A percentile compares a stretch with the other conserved stretches of the same genome.
Evolutionary conservation across 2,113 vertebrate species (phyloP).

Genomic region (Muscicapa adusta): DNA sequence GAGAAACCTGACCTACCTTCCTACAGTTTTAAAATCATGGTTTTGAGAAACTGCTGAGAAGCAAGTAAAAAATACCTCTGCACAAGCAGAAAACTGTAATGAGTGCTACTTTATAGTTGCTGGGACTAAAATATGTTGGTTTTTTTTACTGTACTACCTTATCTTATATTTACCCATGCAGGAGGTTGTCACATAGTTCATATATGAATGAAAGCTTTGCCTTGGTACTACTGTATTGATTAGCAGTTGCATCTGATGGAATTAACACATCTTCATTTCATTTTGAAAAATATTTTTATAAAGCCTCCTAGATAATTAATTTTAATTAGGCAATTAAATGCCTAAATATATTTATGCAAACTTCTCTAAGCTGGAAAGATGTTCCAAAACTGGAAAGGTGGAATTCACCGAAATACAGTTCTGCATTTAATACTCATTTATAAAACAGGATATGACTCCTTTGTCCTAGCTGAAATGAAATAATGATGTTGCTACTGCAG

Average conservation of each 20-base stretch:
- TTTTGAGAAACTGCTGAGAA: not conserved
- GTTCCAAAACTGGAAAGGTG: not conserved
- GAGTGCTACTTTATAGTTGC: not conserved
- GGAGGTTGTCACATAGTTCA: not conserved
- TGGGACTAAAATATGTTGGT: not conserved
- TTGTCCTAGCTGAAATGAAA: not conserved
- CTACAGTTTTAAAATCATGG: not conserved
- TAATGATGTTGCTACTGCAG: not conserved
- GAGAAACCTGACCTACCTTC: constrained; percentile 37
- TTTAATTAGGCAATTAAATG: not conserved
- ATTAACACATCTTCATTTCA: not conserved
- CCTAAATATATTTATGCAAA: not conserved
- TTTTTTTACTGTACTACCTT: not conserved
- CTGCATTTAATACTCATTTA: not conserved
- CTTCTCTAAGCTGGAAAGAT: not conserved
- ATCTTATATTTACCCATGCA: not conserved
- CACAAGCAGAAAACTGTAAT: not conserved
- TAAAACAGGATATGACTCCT: not conserved
- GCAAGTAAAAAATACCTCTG: not conserved
- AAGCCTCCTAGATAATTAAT: not conserved
- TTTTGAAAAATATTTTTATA: not conserved
- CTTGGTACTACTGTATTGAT: not conserved
- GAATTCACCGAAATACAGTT: not conserved
- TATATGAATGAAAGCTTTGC: not conserved
- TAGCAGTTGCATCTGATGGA: not conserved